Evolutionary conservation across 2,113 vertebrate species (phyloP).

Genomic region (Willisornis vidua): DNA sequence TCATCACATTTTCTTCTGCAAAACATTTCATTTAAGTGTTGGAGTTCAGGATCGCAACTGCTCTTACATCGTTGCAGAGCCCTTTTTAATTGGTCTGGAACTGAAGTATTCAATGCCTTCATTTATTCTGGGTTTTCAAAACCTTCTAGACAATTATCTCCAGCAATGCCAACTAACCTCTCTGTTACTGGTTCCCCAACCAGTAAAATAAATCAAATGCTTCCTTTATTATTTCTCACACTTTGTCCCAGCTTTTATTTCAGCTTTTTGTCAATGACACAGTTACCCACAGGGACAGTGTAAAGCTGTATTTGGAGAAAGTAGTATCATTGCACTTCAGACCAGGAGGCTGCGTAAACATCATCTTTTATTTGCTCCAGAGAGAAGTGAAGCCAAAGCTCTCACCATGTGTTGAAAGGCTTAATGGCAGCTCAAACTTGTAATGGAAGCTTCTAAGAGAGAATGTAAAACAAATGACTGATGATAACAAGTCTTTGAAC

Average conservation of each 20-base stretch:
- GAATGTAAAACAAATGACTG: background rate
- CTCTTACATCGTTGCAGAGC: background rate
- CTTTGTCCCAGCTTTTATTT: background rate
- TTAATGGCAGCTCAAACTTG: background rate
- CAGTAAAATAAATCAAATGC: background rate
- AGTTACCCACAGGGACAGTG: background rate
- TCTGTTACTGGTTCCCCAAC: background rate
- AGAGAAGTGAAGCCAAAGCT: background rate
- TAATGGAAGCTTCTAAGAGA: background rate
- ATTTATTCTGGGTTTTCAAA: background rate
- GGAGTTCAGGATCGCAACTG: background rate
- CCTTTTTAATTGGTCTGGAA: background rate
- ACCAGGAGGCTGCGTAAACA: background rate
- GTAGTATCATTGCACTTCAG: background rate
- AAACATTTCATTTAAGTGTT: background rate
- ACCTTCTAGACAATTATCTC: background rate
- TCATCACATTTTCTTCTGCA: background rate
- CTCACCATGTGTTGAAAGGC: fast-evolving
- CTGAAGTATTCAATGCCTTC: background rate
- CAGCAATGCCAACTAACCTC: background rate
- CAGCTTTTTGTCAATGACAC: background rate
- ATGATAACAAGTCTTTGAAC: conserved; percentile 30
- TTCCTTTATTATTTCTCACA: background rate
- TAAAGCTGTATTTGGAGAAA: background rate
- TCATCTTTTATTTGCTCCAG: background rate